Conservation (phyloP, 2,797 vertebrate species). For the Glyptemys insculpta region DNA sequence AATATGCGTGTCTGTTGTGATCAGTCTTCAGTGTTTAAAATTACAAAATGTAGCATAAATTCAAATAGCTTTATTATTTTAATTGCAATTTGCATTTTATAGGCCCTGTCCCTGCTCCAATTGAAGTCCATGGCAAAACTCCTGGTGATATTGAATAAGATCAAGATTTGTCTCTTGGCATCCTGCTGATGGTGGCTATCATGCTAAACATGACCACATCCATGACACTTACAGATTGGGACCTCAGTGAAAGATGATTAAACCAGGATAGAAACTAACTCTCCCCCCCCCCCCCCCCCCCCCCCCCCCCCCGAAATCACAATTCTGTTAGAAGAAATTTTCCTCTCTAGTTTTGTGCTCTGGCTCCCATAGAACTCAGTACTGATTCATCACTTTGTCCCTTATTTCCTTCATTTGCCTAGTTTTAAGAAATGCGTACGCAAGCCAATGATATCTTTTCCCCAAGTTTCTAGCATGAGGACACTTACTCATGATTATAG, state of each 20-base stretch:
- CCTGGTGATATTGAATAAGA: background rate
- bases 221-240: background rate
- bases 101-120: background rate
- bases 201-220: background rate
- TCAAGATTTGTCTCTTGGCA: background rate
- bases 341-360: background rate
- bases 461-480: background rate
- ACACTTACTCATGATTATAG: background rate
- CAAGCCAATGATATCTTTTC: rapidly evolving
- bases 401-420: background rate
- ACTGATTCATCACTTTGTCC: rapidly evolving
- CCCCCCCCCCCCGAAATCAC: background rate
- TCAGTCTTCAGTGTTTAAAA: background rate
- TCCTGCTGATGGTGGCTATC: rapidly evolving
- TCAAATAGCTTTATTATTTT: background rate
- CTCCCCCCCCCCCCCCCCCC: rapidly evolving
- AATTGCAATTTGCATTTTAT: background rate
- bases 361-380: background rate
- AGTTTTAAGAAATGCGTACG: background rate
- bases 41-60: background rate
- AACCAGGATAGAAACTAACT: background rate
- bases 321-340: background rate
- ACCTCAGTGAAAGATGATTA: background rate
- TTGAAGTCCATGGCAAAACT: background rate
- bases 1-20: background rate